Evolutionary conservation across 2,113 vertebrate species (phyloP).

Genomic region (Lasiurus cinereus): DNA sequence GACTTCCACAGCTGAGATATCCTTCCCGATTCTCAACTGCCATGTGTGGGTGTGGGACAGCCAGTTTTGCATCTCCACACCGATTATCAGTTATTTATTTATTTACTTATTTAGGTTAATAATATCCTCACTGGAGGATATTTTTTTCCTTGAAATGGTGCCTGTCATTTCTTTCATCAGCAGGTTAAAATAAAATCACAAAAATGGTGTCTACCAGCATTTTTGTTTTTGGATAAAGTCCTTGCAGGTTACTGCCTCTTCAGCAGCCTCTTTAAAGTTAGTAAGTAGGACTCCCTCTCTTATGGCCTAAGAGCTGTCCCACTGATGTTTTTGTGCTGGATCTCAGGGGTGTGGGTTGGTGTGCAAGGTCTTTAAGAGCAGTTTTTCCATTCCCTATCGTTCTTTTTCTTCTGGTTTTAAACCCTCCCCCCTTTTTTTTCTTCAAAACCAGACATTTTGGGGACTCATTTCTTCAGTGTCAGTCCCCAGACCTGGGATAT

Average conservation of each 20-base stretch:
- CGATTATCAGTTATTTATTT: no score
- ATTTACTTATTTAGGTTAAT: no score
- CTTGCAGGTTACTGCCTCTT: neutral
- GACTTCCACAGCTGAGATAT: neutral
- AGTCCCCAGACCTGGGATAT: neutral
- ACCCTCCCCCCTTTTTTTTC: neutral
- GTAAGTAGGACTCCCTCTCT: neutral
- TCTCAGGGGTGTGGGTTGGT: neutral
- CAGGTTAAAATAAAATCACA: neutral
- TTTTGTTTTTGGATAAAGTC: neutral
- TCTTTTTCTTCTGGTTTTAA: neutral
- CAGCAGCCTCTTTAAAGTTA: neutral
- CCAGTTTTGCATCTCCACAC: no score
- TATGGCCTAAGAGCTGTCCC: neutral
- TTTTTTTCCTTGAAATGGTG: neutral
- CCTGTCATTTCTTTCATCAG: neutral
- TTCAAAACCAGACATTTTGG: neutral
- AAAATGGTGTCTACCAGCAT: neutral
- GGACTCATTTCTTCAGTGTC: neutral
- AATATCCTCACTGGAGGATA: no score
- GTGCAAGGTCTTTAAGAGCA: neutral
- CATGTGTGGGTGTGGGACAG: no score
- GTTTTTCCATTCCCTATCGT: neutral
- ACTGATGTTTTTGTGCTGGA: neutral
- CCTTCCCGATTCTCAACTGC: neutral